Percentiles rank a stretch among this genome's conserved stretches.
These are phyloP conservation scores for Rhysida immarginata DNA, from an alignment of 1,140 invertebrate species.

Conservation along the genomic window DNA sequence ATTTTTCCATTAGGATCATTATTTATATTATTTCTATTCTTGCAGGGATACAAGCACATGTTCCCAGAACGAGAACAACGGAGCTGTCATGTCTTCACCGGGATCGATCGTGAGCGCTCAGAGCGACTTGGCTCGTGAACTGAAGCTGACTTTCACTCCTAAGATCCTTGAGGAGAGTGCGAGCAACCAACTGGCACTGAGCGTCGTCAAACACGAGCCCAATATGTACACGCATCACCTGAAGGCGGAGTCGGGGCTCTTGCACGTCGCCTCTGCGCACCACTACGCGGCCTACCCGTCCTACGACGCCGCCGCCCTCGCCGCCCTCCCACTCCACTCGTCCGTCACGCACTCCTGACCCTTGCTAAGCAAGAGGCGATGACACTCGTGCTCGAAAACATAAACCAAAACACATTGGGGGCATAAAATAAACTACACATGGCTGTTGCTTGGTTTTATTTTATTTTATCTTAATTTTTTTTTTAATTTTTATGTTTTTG, in stretches of 20 bases:
- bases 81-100: neutral
- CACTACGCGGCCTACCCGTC: neutral
- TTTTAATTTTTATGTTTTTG: no score
- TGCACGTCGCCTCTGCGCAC: neutral
- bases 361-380: neutral
- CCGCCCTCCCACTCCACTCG: neutral
- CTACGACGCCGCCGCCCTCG: neutral
- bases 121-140: neutral
- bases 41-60: no score
- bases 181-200: neutral
- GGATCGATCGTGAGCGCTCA: neutral
- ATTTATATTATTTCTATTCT: no score
- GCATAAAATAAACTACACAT: no score
- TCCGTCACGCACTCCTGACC: neutral
- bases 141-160: neutral
- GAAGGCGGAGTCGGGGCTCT: neutral
- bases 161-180: neutral
- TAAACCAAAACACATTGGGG: no score
- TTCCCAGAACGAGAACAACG: neutral
- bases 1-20: no score
- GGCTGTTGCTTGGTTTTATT: no score
- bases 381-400: no score
- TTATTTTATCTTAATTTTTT: no score
- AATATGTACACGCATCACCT: neutral
- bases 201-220: neutral